phyloP scores from a whole-genome alignment of 1,140 invertebrate genomes.

The Idris sp. region DNA sequence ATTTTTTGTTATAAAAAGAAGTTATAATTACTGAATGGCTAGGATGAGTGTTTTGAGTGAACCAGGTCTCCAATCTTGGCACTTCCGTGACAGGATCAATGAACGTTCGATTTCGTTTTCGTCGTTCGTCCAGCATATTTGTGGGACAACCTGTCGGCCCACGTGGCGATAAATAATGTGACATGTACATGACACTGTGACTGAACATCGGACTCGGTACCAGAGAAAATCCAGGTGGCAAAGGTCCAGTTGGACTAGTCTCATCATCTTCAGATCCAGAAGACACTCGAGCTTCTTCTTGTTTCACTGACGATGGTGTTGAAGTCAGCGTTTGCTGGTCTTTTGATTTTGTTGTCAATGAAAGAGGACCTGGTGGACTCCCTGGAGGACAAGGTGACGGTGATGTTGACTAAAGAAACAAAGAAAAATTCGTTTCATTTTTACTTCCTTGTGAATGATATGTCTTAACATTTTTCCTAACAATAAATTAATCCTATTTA shows the following conservation, averaged over 20 bases:
- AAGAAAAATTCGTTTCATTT: too few relatives aligned
- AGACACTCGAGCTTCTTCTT: conserved; percentile 75
- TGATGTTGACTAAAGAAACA: conserved; percentile 69
- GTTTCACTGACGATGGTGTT: conserved; percentile 71
- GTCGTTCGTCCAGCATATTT: conserved; percentile 86
- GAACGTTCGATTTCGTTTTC: conserved; percentile 97
- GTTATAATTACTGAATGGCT: conserved; percentile 87
- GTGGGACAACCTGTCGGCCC: conserved; percentile 79
- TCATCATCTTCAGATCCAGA: conserved; percentile 77
- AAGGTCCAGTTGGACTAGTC: conserved; percentile 75
- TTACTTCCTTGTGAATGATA: too few relatives aligned
- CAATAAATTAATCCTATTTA: too few relatives aligned
- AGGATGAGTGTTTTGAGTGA: conserved; percentile 97
- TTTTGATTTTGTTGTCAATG: conserved; percentile 80
- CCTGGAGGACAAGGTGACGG: conserved; percentile 78
- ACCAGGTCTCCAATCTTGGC: conserved; percentile 97
- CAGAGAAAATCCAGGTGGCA: conserved; percentile 84
- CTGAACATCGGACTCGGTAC: conserved; percentile 90
- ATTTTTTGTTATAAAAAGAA: too few relatives aligned
- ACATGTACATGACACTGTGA: conserved; percentile 94
- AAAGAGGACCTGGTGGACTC: conserved; percentile 83
- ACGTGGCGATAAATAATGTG: conserved; percentile 83
- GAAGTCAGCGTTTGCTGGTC: conserved; percentile 71
- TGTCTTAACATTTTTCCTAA: too few relatives aligned
- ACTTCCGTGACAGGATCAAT: conserved; percentile 99